Percentiles rank a stretch among this genome's conserved stretches.
phyloP scores from a whole-genome alignment of 2,888 invertebrate species.

The Gryllus longicercus region DNA sequence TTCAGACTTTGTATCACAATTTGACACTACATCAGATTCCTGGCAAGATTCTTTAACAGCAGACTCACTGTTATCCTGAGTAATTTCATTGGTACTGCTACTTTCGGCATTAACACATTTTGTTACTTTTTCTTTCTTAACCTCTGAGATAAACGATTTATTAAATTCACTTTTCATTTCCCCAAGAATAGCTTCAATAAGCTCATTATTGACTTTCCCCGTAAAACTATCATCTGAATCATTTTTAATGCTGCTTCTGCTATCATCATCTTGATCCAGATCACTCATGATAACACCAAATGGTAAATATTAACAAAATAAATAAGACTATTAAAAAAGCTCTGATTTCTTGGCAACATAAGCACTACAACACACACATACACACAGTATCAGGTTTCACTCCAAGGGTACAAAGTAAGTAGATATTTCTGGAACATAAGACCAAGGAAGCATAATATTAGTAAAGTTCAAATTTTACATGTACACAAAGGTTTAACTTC shows the following conservation, averaged over 20 bases:
- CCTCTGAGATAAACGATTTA: conserved; percentile 28
- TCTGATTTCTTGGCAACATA: no score
- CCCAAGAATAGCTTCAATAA: conserved; percentile 37
- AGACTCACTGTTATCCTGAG: neutral
- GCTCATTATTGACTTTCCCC: conserved; percentile 32
- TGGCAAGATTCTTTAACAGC: neutral
- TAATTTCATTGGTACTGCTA: conserved; percentile 4
- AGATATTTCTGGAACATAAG: no score
- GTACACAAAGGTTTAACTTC: no score
- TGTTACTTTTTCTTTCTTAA: conserved; percentile 23
- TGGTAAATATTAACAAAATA: neutral
- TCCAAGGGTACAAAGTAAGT: no score
- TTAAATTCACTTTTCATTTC: conserved; percentile 40
- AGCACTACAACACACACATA: no score
- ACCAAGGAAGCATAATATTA: no score
- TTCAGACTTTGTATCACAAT: neutral
- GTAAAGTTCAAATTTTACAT: no score
- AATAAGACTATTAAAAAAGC: no score
- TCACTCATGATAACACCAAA: neutral
- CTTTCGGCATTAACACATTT: conserved; percentile 21
- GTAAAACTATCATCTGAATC: neutral
- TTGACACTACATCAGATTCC: neutral
- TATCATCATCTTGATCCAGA: neutral
- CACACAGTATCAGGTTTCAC: no score
- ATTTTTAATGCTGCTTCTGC: neutral